phyloP scores from a whole-genome alignment of 2,888 invertebrate species.

The Heliconius ismenius region DNA sequence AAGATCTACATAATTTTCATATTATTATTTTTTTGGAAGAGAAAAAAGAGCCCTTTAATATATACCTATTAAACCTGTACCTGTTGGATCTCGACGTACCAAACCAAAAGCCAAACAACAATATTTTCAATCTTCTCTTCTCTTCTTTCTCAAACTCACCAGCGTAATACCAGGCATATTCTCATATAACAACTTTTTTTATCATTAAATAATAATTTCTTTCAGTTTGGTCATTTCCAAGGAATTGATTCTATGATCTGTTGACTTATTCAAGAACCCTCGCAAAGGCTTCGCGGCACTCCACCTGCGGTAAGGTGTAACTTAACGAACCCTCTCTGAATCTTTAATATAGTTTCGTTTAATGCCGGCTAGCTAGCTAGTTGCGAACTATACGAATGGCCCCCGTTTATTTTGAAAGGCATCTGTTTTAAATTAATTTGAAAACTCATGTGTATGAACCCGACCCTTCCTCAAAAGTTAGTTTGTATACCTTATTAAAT shows the following conservation, averaged over 20 bases:
- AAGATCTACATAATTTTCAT: not conserved
- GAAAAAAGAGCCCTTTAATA: not conserved
- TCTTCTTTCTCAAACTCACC: not conserved
- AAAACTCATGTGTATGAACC: conserved; percentile 33
- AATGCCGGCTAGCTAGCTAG: conserved; percentile 62
- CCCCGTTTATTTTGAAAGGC: conserved; percentile 62
- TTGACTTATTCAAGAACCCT: conserved; percentile 73
- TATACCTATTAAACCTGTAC: not conserved
- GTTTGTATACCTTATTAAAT: not conserved
- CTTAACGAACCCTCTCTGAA: conserved; percentile 78
- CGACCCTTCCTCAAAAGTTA: conserved; percentile 15
- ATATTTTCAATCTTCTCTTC: not conserved
- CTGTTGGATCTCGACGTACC: not conserved
- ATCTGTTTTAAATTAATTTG: conserved; percentile 38
- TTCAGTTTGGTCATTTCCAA: conserved; percentile 49
- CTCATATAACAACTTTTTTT: not conserved
- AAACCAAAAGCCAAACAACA: not conserved
- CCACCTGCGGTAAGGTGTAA: conserved; percentile 78
- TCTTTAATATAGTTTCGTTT: conserved; percentile 79
- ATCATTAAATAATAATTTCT: not conserved
- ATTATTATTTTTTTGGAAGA: not conserved
- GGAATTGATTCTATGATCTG: conserved; percentile 46
- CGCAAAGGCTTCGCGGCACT: conserved; percentile 66
- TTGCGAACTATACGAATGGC: conserved; percentile 61
- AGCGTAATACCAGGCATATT: not conserved